Base-by-base conservation (phyloP, 2,113 vertebrate species). In the Ctenomys sociabilis region DNA sequence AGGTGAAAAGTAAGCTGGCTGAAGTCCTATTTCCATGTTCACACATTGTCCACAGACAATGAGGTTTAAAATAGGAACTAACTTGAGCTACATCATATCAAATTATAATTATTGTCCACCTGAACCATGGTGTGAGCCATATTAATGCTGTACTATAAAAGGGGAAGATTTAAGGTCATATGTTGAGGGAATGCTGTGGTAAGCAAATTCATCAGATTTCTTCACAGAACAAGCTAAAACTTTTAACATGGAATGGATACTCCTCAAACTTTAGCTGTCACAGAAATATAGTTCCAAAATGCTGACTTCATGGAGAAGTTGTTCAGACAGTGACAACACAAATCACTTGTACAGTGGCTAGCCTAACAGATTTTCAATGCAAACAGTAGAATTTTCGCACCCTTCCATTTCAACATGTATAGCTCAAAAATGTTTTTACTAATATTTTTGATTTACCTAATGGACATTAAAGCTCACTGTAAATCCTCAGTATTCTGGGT, bases 161-260 rank as follows among this genome's bases (percentile, higher is more conserved):
- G 30, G 19, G 57, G 17, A 78, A 13, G 22, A 40, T 88, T 61
- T 57, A 52, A 72, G 49, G 13, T 16, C 52, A 63, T 21, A 83
- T 40, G n/a, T 85, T 73, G 59, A 70, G 63, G 57, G 86, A 96
- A 54, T 10, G 0, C 9, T 70, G 43, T 84, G 5, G 37, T 84
- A 70, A 87, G 88, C 11, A 75, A 63, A 90, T 14, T 90, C 64
- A 93, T 80, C 30, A 70, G 12, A 82, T 72, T 84, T 96, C 16
- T 68, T 93, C 28, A 70, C 0, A 77, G n/a, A 40, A 59, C 66
- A 64, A 49, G 61, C 32, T 40, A 80, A 43, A 94, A 89, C 17
- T 75, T 83, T 77, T 32, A 77, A 84, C 64, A 85, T 43, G 66
- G 52, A 64, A 70, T 66, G 82, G 7, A 35, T n/a, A 70, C 24